Base-by-base conservation (phyloP, 2,888 invertebrate genomes). In the Spodoptera littoralis region DNA sequence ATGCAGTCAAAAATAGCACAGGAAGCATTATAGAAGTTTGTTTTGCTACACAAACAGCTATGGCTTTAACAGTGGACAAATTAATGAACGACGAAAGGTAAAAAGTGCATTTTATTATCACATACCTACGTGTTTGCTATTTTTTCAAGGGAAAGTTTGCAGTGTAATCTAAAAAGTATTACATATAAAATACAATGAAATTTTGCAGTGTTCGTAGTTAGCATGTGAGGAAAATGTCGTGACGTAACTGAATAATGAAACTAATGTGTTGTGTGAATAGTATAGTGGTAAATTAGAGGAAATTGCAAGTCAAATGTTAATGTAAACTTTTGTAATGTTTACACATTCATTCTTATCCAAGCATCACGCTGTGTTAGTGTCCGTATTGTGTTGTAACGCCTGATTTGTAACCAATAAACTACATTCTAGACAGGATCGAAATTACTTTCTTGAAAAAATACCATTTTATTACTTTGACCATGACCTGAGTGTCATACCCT, bases 41-140 rank as follows among this genome's bases (percentile, higher is more conserved):
- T 75, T 70, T 73, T 68, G 49, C 61, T 60, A 60, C 47, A 69
- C 63, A 80, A 76, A 63, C 64, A 73, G 72, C 75, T 70, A 94
- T 94, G 94, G 88, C 92, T 81, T 67, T 94, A 77, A 90, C 94
- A 75, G 90, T 90, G 81, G 93, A 94, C 65, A 93, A 90, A 84
- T 86, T 94, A 73, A 87, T 90, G 60, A 93, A 94, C 79, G 89
- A 92, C 77, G 92, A 94, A 79, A 93, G 94, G 94, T 94, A 90
- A 13, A 60, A 43, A 42, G 50, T 60, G 61, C 43, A 61, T 69
- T 69, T 73, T 68, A 68, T 58, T 64, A 65, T 64, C 60, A 51
- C 62, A 50, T 57, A 73, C 48, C 63, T 78, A 79, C 79, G 79
- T 79, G 80, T 81, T 80, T 77, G 73, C 65, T 67, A 69, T 60